These are phyloP conservation scores for Tridacna crocea DNA, from an alignment of 2,888 invertebrate genomes.

Conservation along the genomic window DNA sequence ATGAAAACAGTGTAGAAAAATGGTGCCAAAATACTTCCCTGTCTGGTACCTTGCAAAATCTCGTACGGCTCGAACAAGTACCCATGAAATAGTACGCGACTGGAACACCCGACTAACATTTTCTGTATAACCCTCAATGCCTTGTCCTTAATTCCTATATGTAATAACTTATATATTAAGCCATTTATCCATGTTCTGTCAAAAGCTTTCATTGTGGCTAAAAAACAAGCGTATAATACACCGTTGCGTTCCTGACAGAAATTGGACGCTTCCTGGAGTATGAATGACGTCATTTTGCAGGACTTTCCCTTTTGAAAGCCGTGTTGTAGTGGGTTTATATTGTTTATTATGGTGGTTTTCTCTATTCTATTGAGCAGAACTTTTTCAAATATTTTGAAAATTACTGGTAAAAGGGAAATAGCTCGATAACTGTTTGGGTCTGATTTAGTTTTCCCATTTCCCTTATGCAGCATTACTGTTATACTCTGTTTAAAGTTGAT, in stretches of 20 bases:
- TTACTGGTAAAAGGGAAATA: slow-evolving; percentile 20
- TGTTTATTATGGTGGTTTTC: neutral
- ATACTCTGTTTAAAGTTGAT: slow-evolving; percentile 8
- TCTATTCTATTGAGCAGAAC: slow-evolving; percentile 2
- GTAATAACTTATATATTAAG: slow-evolving; percentile 17
- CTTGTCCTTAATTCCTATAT: slow-evolving; percentile 15
- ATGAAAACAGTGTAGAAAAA: slow-evolving; percentile 25
- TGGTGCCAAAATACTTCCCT: slow-evolving; percentile 30
- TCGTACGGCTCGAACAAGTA: neutral
- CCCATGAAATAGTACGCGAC: slow-evolving; percentile 4
- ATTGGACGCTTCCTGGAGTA: slow-evolving; percentile 14
- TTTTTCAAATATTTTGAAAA: slow-evolving; percentile 27
- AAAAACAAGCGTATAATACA: slow-evolving; percentile 4
- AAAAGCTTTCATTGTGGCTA: slow-evolving; percentile 24
- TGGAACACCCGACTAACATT: neutral
- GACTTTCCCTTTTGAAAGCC: slow-evolving; percentile 25
- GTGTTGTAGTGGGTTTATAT: slow-evolving; percentile 23
- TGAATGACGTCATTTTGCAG: slow-evolving; percentile 15
- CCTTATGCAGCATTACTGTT: too few species aligned
- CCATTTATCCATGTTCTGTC: slow-evolving; percentile 31
- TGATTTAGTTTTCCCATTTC: slow-evolving; percentile 5
- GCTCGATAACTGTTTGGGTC: slow-evolving; percentile 26
- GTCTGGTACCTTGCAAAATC: slow-evolving; percentile 20
- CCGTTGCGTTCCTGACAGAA: slow-evolving; percentile 16
- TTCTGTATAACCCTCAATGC: neutral